Base-by-base conservation (phyloP, 2,113 vertebrate species). In the Istiophorus platypterus region DNA sequence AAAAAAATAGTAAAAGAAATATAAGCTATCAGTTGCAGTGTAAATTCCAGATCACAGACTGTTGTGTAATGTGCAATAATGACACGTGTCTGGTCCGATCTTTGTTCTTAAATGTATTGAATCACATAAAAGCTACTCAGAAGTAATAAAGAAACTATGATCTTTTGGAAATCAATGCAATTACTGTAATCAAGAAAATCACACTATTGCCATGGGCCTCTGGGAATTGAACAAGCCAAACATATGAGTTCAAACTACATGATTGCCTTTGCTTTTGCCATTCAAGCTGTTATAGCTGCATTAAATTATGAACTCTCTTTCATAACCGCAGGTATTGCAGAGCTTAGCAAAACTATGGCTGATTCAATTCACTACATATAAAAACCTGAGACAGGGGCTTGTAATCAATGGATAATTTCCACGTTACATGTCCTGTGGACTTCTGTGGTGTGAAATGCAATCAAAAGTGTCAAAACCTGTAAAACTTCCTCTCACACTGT, bases 351-450 rank as follows among this genome's bases (percentile, higher is more conserved):
- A 88, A 82, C 69, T 77, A 45, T 12, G 14, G 54, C 65, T 92
- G 78, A 93, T 93, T 93, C 72, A 87, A 92, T 92, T 93, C 78
- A 58, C 69, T 15, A 67, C 88, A 79, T 76, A 89, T 80, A 90
- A 90, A 91, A 91, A 80, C n/a, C 65, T 65, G 39, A 52, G 71
- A 87, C 74, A 84, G 52, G 57, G 70, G 63, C 75, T 84, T 58
- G 61, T 86, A 91, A 93, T 93, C 91, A 93, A 93, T 91, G 91
- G 92, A 84, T 93, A 85, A 90, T 92, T 92, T 93, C 89, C 84
- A 87, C 12, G 31, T 83, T 89, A 73, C 91, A 85, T 85, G 81
- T 91, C 85, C 79, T 87, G 86, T 87, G 87, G 81, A 89, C 84
- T 91, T 80, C 76, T 75, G 84, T 52, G 75, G 80, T 89, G 91